Evolutionary conservation across 2,113 vertebrate species (phyloP), one percentile per base, ranked within the genome.

Genomic region (Chaetops frenatus): DNA sequence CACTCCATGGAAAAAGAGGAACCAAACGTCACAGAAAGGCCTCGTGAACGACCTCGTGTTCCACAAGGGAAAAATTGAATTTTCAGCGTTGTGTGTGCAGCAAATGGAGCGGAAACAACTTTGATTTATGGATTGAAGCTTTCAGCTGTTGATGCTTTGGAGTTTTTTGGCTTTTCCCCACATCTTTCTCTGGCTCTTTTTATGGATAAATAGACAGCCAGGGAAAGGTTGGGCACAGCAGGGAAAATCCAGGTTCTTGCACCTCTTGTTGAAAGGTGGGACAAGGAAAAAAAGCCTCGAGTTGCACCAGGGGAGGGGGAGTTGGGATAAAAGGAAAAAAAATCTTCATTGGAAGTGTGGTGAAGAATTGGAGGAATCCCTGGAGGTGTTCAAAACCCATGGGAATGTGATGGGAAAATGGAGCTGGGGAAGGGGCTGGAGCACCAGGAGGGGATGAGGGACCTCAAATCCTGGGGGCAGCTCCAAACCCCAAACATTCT

Each of bases 51-150:
- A 57, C 70, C 67, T 72, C 23, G 0, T 56, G 62, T 77, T 94
- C 85, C 82, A 65, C 28, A 15, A 77, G 94, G 90, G 69, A 95
- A 95, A 94, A 54, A 88, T 28, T 88, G 95, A 93, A 93, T 88
- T 80, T 54, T 67, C 56, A 77, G 67, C 38, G 4, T 31, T 83
- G 76, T 77, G 44, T 35, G 78, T 62, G 85, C 79, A 70, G 42
- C 17, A 80, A 92, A 88, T 40, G 86, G 72, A 73, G 76, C 86
- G 70, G 86, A 66, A 92, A 93, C 17, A 25, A 27, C 82, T 81
- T 66, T 83, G 94, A 94, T 92, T 96, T 84, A 79, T 78, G 64
- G 69, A 11, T 18, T 17, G 60, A 76, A 70, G 80, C 38, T 91
- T 38, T 9, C 56, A 84, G 73, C 64, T 6, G 12, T 27, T 0